phyloP scores from a whole-genome alignment of 1,140 invertebrate genomes.

The Cepaea nemoralis region DNA sequence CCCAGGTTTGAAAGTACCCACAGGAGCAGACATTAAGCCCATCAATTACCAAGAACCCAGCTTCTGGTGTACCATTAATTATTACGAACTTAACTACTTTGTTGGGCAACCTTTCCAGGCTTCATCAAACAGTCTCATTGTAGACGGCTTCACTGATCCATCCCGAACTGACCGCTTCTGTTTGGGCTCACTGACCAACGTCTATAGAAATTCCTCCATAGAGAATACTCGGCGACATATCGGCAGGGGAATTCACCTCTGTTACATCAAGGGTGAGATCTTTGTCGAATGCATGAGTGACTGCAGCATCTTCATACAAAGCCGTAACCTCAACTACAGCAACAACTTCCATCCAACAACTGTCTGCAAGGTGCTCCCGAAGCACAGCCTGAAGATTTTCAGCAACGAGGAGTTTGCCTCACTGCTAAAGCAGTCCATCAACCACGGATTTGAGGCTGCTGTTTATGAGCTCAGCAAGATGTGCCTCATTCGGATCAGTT shows the following conservation, averaged over 20 bases:
- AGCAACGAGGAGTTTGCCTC: slow-evolving; percentile 95
- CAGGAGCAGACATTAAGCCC: slow-evolving; percentile 30
- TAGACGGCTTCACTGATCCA: slow-evolving; percentile 97
- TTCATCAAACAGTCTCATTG: slow-evolving; percentile 88
- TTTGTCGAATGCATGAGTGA: slow-evolving; percentile 92
- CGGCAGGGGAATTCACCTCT: slow-evolving; percentile 82
- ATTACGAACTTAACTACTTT: slow-evolving; percentile 94
- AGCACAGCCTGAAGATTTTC: slow-evolving; percentile 96
- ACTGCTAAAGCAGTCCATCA: slow-evolving; percentile 86
- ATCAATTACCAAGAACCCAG: slow-evolving; percentile 84
- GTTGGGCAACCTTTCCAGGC: slow-evolving; percentile 96
- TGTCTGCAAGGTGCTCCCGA: slow-evolving; percentile 83
- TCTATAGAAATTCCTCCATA: slow-evolving; percentile 97
- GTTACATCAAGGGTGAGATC: slow-evolving; percentile 73
- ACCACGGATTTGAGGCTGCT: slow-evolving; percentile 82
- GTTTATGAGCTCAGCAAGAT: slow-evolving; percentile 98
- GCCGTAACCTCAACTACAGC: slow-evolving; percentile 95
- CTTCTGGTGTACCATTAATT: slow-evolving; percentile 95
- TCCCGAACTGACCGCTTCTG: slow-evolving; percentile 90
- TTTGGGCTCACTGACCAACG: slow-evolving; percentile 94
- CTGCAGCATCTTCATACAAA: slow-evolving; percentile 96
- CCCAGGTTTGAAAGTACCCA: background rate
- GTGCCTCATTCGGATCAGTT: slow-evolving; percentile 89
- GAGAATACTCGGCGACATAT: slow-evolving; percentile 97
- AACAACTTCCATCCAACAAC: slow-evolving; percentile 93